Conservation (phyloP, 2,113 vertebrate species). For the Crotophaga sulcirostris region DNA sequence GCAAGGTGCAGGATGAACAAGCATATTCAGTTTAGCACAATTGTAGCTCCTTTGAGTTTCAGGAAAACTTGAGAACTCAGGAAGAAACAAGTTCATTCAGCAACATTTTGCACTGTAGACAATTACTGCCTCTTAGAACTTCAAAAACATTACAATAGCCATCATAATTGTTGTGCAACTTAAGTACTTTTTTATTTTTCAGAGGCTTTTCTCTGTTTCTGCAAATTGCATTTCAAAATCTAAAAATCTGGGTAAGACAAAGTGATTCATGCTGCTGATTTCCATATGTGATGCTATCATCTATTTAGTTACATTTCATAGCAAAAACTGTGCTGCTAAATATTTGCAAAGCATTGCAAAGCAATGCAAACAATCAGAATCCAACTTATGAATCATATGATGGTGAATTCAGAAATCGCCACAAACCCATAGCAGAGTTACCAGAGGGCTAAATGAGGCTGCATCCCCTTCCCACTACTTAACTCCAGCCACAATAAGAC, state of each 20-base stretch:
- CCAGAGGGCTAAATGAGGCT: not conserved
- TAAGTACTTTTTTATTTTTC: conserved; percentile 72
- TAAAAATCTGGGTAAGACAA: conserved; percentile 75
- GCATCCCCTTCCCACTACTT: not conserved
- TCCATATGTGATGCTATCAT: not conserved
- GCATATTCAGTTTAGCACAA: not conserved
- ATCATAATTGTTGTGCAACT: not conserved
- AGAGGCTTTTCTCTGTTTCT: conserved; percentile 82
- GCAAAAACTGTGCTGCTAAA: not conserved
- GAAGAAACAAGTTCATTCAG: not conserved
- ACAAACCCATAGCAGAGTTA: not conserved
- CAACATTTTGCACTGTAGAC: not conserved
- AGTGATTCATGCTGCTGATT: not conserved
- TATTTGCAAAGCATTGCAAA: not conserved
- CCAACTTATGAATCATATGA: not conserved
- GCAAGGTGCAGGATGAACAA: not conserved
- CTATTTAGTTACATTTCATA: not conserved
- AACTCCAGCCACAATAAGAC: not conserved
- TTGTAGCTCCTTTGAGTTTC: not conserved
- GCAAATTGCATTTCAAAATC: conserved; percentile 78
- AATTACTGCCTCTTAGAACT: not conserved
- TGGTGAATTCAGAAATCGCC: not conserved
- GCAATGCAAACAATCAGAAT: not conserved
- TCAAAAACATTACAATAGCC: not conserved
- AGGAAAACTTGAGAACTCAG: not conserved